A percentile compares a stretch with the other conserved stretches of the same genome.
Conservation (phyloP, 2,797 vertebrate genomes). For the Falco novaeseelandiae region DNA sequence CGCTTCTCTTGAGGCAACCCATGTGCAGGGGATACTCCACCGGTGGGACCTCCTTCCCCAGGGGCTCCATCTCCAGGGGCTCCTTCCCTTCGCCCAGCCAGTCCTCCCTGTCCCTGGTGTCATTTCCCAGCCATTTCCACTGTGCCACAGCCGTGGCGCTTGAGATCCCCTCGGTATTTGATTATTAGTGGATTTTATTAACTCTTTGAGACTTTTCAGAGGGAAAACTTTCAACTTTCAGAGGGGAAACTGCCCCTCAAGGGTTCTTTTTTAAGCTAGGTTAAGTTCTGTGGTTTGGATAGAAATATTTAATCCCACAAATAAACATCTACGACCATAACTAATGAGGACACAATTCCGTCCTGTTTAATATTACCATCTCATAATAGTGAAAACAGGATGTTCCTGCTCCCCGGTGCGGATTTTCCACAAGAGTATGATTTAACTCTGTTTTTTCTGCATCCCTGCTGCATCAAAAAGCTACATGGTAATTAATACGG, state of each 20-base stretch:
- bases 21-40: background rate
- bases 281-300: accelerated
- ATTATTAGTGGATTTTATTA: accelerated
- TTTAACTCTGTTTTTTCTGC: background rate
- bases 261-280: background rate
- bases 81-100: background rate
- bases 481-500: background rate
- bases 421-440: background rate
- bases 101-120: background rate
- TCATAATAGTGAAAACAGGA: background rate
- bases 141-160: accelerated
- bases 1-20: background rate
- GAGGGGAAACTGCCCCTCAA: background rate
- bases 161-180: accelerated
- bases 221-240: background rate
- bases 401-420: background rate
- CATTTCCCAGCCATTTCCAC: background rate
- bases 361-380: background rate
- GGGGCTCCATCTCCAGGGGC: background rate
- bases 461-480: background rate
- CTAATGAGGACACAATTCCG: background rate
- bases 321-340: background rate
- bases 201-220: background rate
- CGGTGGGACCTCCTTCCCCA: no score
- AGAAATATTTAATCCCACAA: background rate